phyloP scores from a whole-genome alignment of 2,888 invertebrate species.

The Leucozona laternaria region DNA sequence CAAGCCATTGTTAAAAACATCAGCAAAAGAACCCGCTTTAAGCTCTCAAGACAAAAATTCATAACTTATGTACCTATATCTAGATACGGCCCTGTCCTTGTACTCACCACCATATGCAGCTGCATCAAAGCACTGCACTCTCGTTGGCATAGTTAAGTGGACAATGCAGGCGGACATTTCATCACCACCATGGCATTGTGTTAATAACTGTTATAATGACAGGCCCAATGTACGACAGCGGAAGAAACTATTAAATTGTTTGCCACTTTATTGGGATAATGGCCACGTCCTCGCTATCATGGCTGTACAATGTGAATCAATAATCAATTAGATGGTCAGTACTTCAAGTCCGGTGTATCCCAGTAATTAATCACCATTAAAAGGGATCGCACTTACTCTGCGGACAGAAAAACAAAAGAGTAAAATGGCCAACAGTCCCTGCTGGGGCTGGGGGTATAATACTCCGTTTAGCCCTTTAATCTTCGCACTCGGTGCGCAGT shows the following conservation, averaged over 20 bases:
- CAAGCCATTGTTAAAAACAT: too few species aligned
- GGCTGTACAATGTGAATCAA: constrained; percentile 34
- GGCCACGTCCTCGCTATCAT: constrained; percentile 52
- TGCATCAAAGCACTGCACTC: constrained; percentile 1
- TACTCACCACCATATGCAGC: background rate
- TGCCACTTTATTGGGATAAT: constrained; percentile 48
- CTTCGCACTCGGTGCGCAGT: constrained; percentile 42
- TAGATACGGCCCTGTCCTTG: background rate
- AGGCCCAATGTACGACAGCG: constrained; percentile 37
- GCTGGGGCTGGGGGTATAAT: background rate
- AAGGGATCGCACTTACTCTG: constrained; percentile 55
- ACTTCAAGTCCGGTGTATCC: constrained; percentile 35
- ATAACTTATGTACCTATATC: background rate
- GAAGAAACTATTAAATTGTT: constrained; percentile 68
- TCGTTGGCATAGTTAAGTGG: constrained; percentile 5
- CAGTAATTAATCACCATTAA: constrained; percentile 74
- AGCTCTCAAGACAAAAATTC: too few species aligned
- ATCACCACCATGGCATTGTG: constrained; percentile 61
- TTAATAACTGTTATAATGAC: constrained; percentile 68
- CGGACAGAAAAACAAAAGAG: background rate
- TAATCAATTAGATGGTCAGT: constrained; percentile 68
- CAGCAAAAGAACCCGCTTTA: too few species aligned
- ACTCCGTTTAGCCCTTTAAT: constrained; percentile 66
- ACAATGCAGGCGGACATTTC: constrained; percentile 51
- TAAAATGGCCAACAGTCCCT: constrained; percentile 6